These are phyloP conservation scores for Oryzias dopingdopingensis DNA, from an alignment of 2,797 vertebrate genomes.

Conservation along the genomic window DNA sequence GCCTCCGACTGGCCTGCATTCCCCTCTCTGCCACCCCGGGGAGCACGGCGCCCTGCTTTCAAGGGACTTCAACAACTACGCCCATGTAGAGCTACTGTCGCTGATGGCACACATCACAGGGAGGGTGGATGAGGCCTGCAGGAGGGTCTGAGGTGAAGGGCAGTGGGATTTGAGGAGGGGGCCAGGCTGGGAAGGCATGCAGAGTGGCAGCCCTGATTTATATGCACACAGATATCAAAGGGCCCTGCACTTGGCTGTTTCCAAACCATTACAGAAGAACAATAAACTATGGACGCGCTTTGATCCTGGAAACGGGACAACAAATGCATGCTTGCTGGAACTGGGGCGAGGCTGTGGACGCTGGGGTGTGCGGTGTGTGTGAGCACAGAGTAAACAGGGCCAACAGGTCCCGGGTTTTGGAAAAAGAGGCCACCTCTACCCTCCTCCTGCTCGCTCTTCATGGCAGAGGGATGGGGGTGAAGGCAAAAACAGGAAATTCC, in stretches of 20 bases:
- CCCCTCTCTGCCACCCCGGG: conserved; percentile 19
- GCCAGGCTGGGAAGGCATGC: conserved; percentile 52
- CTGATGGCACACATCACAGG: conserved; percentile 60
- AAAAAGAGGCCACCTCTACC: conserved; percentile 50
- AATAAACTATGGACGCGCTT: conserved; percentile 73
- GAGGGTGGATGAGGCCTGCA: conserved; percentile 23
- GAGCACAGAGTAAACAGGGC: conserved; percentile 28
- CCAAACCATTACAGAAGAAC: conserved; percentile 79
- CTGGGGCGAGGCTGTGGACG: conserved; percentile 44
- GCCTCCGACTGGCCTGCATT: conserved; percentile 17
- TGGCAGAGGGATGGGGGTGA: conserved; percentile 43
- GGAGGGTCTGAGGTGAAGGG: neutral
- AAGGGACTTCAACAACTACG: conserved; percentile 10
- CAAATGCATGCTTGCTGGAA: conserved; percentile 63
- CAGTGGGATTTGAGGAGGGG: conserved; percentile 21
- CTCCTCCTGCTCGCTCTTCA: conserved; percentile 11
- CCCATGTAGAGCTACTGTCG: conserved; percentile 33
- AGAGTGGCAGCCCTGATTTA: conserved; percentile 70
- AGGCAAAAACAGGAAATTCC: conserved; percentile 78
- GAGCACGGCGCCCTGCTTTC: conserved; percentile 13
- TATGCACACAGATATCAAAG: conserved; percentile 73
- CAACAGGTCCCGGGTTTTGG: conserved; percentile 57
- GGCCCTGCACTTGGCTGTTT: conserved; percentile 72
- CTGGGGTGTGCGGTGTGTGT: conserved; percentile 14
- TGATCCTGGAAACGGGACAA: conserved; percentile 65